Base-by-base conservation (phyloP, 2,797 vertebrate genomes). In the Sternotherus odoratus region DNA sequence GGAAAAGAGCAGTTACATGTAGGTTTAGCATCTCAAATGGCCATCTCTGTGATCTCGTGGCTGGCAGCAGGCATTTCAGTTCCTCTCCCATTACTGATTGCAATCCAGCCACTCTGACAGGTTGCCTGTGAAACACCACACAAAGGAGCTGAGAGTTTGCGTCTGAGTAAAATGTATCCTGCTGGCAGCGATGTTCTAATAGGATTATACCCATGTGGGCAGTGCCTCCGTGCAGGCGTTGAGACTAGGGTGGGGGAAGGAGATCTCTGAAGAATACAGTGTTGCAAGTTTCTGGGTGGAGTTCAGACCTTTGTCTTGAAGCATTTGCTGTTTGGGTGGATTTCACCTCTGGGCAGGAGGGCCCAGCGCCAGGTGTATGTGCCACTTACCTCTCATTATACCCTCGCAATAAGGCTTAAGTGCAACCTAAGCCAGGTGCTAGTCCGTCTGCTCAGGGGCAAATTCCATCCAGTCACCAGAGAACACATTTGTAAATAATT, bases 11-110 rank as follows among this genome's bases (percentile, higher is more conserved):
- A 0, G 48, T 19, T 53, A 26, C 86, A 6, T 1, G 5, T 5
- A 80, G 75, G 75, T 86, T 89, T 51, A 77, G 60, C 21, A 0
- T 63, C 1, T 0, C 77, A 43, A 2, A 3, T 2, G 63, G 87
- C 79, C 53, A 0, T 49, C 0, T 30, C 8, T 85, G 88, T 21
- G 72, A 10, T 69, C 43, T 57, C 46, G 46, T 17, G 60, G 39
- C 91, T 1, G 1, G 53, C 77, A 50, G 56, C 33, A 86, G 81
- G 72, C 83, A 85, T 57, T 78, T 87, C 83, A 26, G 3, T 24
- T 77, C 53, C 48, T 80, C 79, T 63, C 36, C 56, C 5, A 43
- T 90, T 92, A 87, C 90, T 93, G 79, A 84, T 79, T 83, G 85
- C 79, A 33, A 8, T 51, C 82, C 5, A 6, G 63, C 82, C 28